Base-by-base conservation (phyloP, 2,113 vertebrate genomes). In the Tichodroma muraria region DNA sequence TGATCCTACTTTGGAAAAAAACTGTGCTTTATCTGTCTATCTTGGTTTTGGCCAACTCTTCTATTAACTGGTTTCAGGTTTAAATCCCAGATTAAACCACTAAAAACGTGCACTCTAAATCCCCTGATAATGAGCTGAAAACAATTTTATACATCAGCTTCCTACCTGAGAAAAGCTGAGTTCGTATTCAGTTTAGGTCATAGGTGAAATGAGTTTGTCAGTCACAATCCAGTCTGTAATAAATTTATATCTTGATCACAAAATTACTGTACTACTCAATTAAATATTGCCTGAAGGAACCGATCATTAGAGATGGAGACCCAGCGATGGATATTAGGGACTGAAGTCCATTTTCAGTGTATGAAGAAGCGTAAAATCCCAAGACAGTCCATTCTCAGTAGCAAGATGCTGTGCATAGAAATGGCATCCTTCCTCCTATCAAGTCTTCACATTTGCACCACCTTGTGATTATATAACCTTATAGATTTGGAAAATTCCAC, bases 221-320 rank as follows among this genome's bases (percentile, higher is more conserved):
- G 89, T 95, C 3, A 8, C 50, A 93, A 94, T 91, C 44, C 82
- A 73, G 38, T 47, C 45, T 87, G 84, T 65, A 95, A 97, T 88
- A 90, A 95, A 95, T 81, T 94, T 83, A 92, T 95, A 65, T 49
- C 64, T 95, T 81, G 64, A 85, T 94, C 84, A 94, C 65, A 95
- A 63, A 94, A 95, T 95, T 91, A 89, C 60, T 56, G 64, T 57
- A 90, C 31, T 83, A 42, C 63, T 56, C 88, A 92, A 96, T 94
- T 96, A 95, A 92, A 75, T 47, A 91, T 56, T 92, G 76, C 31
- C 93, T 47, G 79, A 95, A 94, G 85, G 35, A 44, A 85, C 44
- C 64, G 45, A 61, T 96, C 85, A 72, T 82, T 95, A 72, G 30
- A 69, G 61, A 70, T 70, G 73, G 52, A 86, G 61, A 88, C 63